phyloP scores from a whole-genome alignment of 2,888 invertebrate genomes.

The Cosmorhoe ocellata region DNA sequence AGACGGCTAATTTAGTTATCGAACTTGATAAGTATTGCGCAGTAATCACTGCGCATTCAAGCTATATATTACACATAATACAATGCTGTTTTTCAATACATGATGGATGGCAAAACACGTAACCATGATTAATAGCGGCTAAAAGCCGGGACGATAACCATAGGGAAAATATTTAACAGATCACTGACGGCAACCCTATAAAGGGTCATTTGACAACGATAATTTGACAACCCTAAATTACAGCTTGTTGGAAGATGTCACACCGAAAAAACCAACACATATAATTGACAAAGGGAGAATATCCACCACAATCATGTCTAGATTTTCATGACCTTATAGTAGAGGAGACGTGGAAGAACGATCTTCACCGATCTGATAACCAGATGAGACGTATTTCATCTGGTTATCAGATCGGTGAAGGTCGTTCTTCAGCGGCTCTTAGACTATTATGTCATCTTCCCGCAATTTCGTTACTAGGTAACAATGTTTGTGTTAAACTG shows the following conservation, averaged over 20 bases:
- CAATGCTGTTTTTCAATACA: slow-evolving; percentile 35
- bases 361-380: too few relatives aligned
- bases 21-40: slow-evolving; percentile 21
- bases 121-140: slow-evolving; percentile 49
- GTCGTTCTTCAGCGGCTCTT: too few relatives aligned
- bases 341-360: too few relatives aligned
- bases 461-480: too few relatives aligned
- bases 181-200: too few relatives aligned
- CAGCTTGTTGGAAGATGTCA: slow-evolving; percentile 30
- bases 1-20: slow-evolving; percentile 21
- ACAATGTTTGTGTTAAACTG: not conserved
- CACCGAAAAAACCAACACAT: slow-evolving; percentile 37
- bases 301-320: too few relatives aligned
- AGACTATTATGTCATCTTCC: too few relatives aligned
- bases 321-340: too few relatives aligned
- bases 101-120: slow-evolving; percentile 46
- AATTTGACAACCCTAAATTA: slow-evolving; percentile 55
- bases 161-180: too few relatives aligned
- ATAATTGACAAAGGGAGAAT: too few relatives aligned
- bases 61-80: slow-evolving; percentile 26
- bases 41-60: slow-evolving; percentile 5
- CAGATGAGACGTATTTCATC: too few relatives aligned
- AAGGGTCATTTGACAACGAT: slow-evolving; percentile 53
- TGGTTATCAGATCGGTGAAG: too few relatives aligned
- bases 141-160: slow-evolving; percentile 49